Evolutionary conservation across 2,113 vertebrate genomes (phyloP), one percentile per base, ranked within the genome.

Genomic region (Ariopsis seemanni): DNA sequence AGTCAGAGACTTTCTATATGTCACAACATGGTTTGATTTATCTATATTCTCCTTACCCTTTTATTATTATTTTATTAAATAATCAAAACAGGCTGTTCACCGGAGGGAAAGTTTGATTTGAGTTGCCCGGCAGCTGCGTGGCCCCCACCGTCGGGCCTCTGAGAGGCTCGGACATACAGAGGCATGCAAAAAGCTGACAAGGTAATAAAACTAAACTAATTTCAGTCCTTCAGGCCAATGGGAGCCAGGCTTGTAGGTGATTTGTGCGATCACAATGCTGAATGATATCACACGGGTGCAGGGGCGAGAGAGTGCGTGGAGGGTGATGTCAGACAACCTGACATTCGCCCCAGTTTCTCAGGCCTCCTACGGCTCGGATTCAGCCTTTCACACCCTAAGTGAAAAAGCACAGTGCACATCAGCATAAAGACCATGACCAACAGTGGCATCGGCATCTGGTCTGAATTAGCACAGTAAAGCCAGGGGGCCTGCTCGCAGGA

Each of bases 201-300:
- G 89, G 90, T 93, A 91, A 91, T 94, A 94, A 94, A 94, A 94
- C 93, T 90, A 93, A 94, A 94, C 93, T 89, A 88, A 95, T 93
- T 93, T 91, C 91, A 92, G 91, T 85, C 84, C 91, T 90, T 85
- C 84, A 67, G 91, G 88, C 89, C 91, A 50, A 82, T 88, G 91
- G 85, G 84, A n/a, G 8, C 15, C 7, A 57, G 85, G 69, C 84
- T 52, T 20, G 34, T 42, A 80, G 74, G 74, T 94, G 94, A 95
- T 94, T 94, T 94, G 93, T 94, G 91, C 69, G 86, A 89, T 88
- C 90, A 90, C 90, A 90, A 90, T 78, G 89, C 75, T 60, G 89
- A 90, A 90, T 93, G 92, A 94, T 92, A 93, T 95, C 93, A 93
- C 89, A 89, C 89, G 85, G 93, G 90, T 90, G 90, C 88, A 88